A percentile compares a stretch with the other conserved stretches of the same genome.
Evolutionary conservation across 2,888 invertebrate genomes (phyloP).

Genomic region (Ypsolopha scabrella): DNA sequence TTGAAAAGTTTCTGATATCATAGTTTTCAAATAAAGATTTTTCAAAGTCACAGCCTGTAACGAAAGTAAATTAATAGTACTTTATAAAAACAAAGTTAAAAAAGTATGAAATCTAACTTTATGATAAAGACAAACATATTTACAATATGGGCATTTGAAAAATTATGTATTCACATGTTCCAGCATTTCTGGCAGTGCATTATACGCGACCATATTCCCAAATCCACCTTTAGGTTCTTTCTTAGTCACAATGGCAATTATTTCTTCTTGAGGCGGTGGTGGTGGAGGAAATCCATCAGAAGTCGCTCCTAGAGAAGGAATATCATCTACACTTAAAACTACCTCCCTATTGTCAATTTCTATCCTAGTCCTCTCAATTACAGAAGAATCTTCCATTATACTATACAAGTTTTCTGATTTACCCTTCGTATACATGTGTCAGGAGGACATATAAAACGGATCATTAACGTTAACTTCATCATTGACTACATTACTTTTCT

Average conservation of each 20-base stretch:
- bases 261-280: slow-evolving; percentile 58
- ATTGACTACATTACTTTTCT: slow-evolving; percentile 73
- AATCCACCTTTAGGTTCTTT: slow-evolving; percentile 57
- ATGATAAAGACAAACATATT: no score
- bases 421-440: slow-evolving; percentile 76
- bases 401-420: slow-evolving; percentile 70
- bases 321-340: slow-evolving; percentile 63
- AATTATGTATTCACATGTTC: slow-evolving; percentile 48
- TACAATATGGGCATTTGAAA: no score
- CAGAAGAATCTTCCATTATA: slow-evolving; percentile 63
- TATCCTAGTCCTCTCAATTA: slow-evolving; percentile 52
- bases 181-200: slow-evolving; percentile 62
- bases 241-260: slow-evolving; percentile 62
- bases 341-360: slow-evolving; percentile 64
- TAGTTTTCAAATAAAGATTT: no score
- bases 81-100: no score
- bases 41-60: no score
- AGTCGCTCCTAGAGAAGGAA: slow-evolving; percentile 32
- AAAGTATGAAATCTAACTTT: no score
- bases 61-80: no score
- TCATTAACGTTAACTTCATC: slow-evolving; percentile 74
- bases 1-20: no score
- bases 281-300: slow-evolving; percentile 50
- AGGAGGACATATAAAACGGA: slow-evolving; percentile 78
- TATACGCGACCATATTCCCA: slow-evolving; percentile 65